Percentiles rank a stretch among this genome's conserved stretches.
phyloP scores from a whole-genome alignment of 1,140 invertebrate species.

The Cotesia vestalis region DNA sequence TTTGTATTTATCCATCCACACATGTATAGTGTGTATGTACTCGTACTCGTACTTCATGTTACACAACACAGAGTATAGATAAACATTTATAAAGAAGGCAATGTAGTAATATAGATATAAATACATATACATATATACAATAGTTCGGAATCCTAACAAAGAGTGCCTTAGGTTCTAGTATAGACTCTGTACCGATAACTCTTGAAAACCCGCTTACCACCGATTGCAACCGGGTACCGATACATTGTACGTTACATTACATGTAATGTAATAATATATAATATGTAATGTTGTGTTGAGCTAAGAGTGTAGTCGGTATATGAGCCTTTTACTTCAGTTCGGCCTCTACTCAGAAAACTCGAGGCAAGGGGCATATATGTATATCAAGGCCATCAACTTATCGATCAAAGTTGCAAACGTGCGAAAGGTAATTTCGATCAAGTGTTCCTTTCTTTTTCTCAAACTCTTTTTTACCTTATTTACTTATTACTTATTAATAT shows the following conservation, averaged over 20 bases:
- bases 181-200: background rate
- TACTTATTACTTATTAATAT: background rate
- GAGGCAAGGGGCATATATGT: conserved; percentile 20
- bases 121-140: conserved; percentile 6
- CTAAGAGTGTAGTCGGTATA: background rate
- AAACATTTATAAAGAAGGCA: background rate
- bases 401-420: conserved; percentile 28
- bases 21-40: too few species aligned
- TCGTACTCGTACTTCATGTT: too few species aligned
- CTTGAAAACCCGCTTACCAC: conserved; percentile 9
- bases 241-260: background rate
- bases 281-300: too few species aligned
- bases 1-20: background rate
- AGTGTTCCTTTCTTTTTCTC: conserved; percentile 16
- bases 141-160: conserved; percentile 12
- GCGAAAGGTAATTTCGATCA: conserved; percentile 13
- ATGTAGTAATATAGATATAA: conserved; percentile 13
- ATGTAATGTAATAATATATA: too few species aligned
- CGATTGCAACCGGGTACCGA: background rate
- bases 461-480: too few species aligned
- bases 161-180: background rate
- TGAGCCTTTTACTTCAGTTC: conserved; percentile 31
- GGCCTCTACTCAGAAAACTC: conserved; percentile 18
- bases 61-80: background rate
- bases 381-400: conserved; percentile 34